Percentiles rank a stretch among this genome's conserved stretches.
Evolutionary conservation across 1,140 invertebrate species (phyloP).

Genomic region (Drosophila arizonae): DNA sequence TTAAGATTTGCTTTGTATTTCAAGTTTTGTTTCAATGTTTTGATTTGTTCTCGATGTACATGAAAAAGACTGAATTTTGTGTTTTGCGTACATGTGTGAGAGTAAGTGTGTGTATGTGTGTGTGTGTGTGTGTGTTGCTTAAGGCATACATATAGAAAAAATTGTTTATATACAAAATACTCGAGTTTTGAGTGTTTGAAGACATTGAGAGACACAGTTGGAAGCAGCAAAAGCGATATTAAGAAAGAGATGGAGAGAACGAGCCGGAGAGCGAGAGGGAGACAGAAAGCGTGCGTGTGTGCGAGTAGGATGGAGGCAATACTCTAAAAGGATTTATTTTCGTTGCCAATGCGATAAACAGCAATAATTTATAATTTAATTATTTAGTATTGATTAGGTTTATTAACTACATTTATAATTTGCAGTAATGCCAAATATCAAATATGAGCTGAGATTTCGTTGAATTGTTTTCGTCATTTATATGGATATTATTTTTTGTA

Average conservation of each 20-base stretch:
- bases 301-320: slow-evolving; percentile 20
- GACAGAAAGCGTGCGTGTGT: neutral
- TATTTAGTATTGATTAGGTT: slow-evolving; percentile 64
- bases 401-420: slow-evolving; percentile 78
- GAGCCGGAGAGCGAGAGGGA: neutral
- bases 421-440: slow-evolving; percentile 49
- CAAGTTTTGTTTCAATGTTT: slow-evolving; percentile 14
- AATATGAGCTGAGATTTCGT: slow-evolving; percentile 65
- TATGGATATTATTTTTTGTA: slow-evolving; percentile 28
- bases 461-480: slow-evolving; percentile 20
- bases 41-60: slow-evolving; percentile 44
- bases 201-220: neutral
- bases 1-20: slow-evolving; percentile 38
- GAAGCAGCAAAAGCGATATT: neutral
- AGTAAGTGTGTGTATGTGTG: neutral
- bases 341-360: slow-evolving; percentile 45
- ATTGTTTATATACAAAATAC: slow-evolving; percentile 22
- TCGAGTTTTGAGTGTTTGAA: slow-evolving; percentile 5
- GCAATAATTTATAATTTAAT: slow-evolving; percentile 54
- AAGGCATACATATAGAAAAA: slow-evolving; percentile 2
- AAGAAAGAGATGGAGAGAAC: neutral
- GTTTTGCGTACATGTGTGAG: slow-evolving; percentile 19
- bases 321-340: slow-evolving; percentile 57
- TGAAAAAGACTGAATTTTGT: slow-evolving; percentile 74
- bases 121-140: slow-evolving; percentile 3